Evolutionary conservation across 2,797 vertebrate genomes (phyloP).

Genomic region (Manis pentadactyla): DNA sequence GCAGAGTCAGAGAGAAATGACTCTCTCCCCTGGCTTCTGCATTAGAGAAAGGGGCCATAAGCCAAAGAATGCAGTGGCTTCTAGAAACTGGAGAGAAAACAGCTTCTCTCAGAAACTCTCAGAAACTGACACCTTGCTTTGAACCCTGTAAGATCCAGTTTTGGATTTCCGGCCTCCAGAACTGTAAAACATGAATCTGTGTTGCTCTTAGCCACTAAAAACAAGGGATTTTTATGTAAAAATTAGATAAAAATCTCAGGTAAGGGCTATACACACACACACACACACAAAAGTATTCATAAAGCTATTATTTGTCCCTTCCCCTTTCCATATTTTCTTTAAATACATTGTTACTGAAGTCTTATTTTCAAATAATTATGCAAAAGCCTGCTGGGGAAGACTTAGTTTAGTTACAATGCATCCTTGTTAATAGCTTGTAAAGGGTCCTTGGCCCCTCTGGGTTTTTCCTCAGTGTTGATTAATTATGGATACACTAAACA

Average conservation of each 20-base stretch:
- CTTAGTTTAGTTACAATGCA: constrained; percentile 50
- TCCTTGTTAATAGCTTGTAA: constrained; percentile 52
- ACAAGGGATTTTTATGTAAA: not conserved
- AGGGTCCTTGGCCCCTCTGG: not conserved
- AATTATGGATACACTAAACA: constrained; percentile 11
- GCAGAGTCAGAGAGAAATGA: not conserved
- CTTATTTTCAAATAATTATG: constrained; percentile 64
- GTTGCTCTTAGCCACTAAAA: not conserved
- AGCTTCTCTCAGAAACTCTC: not conserved
- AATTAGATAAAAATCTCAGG: not conserved
- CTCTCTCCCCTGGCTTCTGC: not conserved
- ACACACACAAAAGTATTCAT: not conserved
- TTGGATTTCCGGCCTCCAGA: not conserved
- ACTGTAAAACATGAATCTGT: not conserved
- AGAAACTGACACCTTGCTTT: not conserved
- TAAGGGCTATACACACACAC: not conserved
- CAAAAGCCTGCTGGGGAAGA: not conserved
- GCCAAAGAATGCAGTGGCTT: not conserved
- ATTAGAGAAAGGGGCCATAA: accelerated
- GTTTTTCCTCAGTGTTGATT: constrained; percentile 45
- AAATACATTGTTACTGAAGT: constrained; percentile 26
- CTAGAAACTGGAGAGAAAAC: not conserved
- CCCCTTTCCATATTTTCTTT: not conserved
- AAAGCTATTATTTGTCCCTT: not conserved
- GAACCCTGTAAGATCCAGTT: not conserved